Evolutionary conservation across 2,888 invertebrate species (phyloP), one percentile per base, ranked within the genome.

Genomic region (Zygaena filipendulae): DNA sequence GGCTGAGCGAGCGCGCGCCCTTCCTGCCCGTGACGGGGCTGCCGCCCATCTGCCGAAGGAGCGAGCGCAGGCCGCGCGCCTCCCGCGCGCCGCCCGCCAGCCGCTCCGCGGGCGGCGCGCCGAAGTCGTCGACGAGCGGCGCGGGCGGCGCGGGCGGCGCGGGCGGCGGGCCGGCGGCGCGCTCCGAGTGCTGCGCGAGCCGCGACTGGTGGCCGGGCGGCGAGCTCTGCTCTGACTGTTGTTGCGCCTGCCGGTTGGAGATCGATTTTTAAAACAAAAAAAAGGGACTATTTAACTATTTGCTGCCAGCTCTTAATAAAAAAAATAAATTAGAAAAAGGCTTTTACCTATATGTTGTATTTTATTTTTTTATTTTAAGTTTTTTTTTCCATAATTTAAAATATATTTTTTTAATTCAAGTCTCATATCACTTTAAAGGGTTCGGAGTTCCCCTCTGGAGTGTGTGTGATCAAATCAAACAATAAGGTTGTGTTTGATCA

Each of bases 81-180:
- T 91, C 90, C 3, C 82, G 61, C 19, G 81, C 69, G 0, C 79
- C 74, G 42, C 68, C 84, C 33, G 88, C 88, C 3, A 81, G 52
- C 11, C 83, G 85, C 55, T 88, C 94, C 52, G 91, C 87, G 6
- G 95, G 92, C 38, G 94, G 90, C 11, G 92, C 91, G 54, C 90
- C 93, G 72, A 95, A 95, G 66, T 95, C 95, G 60, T 95, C 95
- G 45, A 95, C 88, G 19, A 95, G 82, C 32, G 93, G 93, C 4
- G 87, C 64, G 0, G 92, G 90, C n/a, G n/a, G n/a, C 52, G 0
- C 90, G 79, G 36, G 60, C 69, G 6, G 79, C 58, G 0, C 72
- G 59, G 93, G 93, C 4, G 87, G 64, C 0, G 92, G 90, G 0
- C 90, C 80, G 36, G 60, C 69, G 6, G 79, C 58, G 0, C 72